These are phyloP conservation scores for Cydia pomonella DNA, from an alignment of 1,140 invertebrate species.

Conservation along the genomic window DNA sequence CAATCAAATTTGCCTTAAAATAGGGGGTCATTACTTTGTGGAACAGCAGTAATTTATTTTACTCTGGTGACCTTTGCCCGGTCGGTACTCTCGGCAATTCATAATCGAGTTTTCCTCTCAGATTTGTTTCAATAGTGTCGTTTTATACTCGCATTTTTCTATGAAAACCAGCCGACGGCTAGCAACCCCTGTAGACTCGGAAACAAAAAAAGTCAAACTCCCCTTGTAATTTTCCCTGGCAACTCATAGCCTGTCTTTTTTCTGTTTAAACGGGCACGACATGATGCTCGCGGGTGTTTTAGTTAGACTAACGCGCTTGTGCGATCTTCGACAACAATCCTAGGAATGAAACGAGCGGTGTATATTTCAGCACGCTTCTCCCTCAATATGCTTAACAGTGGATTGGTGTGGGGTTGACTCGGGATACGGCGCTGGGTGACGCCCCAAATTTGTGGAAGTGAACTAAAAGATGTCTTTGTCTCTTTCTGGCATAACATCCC, in stretches of 20 bases:
- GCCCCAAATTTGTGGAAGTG: slow-evolving; percentile 53
- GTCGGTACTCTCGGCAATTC: no score
- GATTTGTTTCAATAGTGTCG: no score
- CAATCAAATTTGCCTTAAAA: no score
- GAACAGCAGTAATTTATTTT: no score
- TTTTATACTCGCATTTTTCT: background rate
- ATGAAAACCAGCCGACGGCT: slow-evolving; percentile 3
- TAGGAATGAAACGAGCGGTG: slow-evolving; percentile 31
- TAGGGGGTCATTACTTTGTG: no score
- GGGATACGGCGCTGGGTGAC: slow-evolving; percentile 45
- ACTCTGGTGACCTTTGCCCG: no score
- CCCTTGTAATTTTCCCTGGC: slow-evolving; percentile 24
- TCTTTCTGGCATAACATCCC: slow-evolving; percentile 54
- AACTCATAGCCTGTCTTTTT: slow-evolving; percentile 3
- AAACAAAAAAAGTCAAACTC: slow-evolving; percentile 10
- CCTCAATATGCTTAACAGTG: slow-evolving; percentile 6
- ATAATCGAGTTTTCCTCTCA: no score
- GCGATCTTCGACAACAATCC: background rate
- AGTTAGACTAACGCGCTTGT: background rate
- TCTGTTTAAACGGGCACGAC: slow-evolving; percentile 1
- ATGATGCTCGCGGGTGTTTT: background rate
- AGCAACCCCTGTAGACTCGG: background rate
- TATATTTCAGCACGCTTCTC: background rate
- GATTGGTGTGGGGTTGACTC: slow-evolving; percentile 9
- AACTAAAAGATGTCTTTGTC: slow-evolving; percentile 51